phyloP scores from a whole-genome alignment of 2,888 invertebrate species.

The Cheilosia impressa region DNA sequence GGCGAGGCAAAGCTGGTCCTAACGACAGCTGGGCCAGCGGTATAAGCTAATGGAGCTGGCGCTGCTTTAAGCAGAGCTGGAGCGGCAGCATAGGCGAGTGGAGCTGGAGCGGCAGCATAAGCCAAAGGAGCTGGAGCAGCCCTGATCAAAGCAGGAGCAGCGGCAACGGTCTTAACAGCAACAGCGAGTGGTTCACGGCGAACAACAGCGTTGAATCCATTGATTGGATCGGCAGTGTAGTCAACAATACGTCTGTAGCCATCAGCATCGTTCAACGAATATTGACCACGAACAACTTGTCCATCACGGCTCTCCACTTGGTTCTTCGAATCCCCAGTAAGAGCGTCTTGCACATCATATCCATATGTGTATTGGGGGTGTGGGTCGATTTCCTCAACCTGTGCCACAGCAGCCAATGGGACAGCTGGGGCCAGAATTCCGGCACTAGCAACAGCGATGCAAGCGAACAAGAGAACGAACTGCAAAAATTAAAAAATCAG shows the following conservation, averaged over 20 bases:
- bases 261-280: conserved; percentile 83
- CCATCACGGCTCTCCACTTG: conserved; percentile 83
- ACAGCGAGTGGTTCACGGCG: conserved; percentile 82
- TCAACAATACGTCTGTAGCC: conserved; percentile 83
- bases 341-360: conserved; percentile 83
- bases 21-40: conserved; percentile 73
- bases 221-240: conserved; percentile 83
- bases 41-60: conserved; percentile 55
- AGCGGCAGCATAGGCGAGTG: conserved; percentile 76
- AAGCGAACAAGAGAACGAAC: conserved; percentile 81
- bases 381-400: conserved; percentile 82
- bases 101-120: conserved; percentile 76
- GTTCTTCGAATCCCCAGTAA: conserved; percentile 83
- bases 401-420: conserved; percentile 78
- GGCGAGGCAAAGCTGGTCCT: conserved; percentile 81
- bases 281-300: conserved; percentile 83
- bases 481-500: conserved; percentile 61
- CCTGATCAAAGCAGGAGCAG: conserved; percentile 73
- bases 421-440: conserved; percentile 80
- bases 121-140: conserved; percentile 42
- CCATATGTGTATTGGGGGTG: conserved; percentile 83
- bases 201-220: conserved; percentile 84
- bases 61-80: conserved; percentile 41
- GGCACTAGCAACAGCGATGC: conserved; percentile 81
- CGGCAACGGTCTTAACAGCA: conserved; percentile 79